phyloP scores from a whole-genome alignment of 2,113 vertebrate species.

The Phaethon lepturus region DNA sequence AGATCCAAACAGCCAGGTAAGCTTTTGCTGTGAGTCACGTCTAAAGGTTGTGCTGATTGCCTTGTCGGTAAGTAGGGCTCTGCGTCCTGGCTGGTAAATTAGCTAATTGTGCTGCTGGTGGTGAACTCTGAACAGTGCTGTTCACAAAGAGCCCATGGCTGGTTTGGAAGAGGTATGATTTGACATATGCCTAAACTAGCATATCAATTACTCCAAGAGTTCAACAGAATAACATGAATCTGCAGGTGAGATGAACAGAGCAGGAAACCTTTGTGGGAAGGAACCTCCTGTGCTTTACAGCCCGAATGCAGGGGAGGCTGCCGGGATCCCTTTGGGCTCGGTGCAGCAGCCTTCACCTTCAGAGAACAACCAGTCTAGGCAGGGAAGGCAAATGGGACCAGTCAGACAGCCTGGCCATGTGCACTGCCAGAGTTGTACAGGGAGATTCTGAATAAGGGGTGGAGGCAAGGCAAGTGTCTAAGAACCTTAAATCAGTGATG shows the following conservation, averaged over 20 bases:
- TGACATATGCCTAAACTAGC: neutral
- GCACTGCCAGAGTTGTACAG: neutral
- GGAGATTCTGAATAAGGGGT: neutral
- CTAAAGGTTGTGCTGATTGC: neutral
- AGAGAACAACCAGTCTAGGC: neutral
- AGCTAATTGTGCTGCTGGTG: neutral
- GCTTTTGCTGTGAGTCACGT: neutral
- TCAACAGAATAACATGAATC: neutral
- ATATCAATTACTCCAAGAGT: neutral
- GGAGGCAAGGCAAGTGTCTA: neutral
- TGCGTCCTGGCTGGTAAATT: neutral
- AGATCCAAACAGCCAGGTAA: conserved; percentile 97
- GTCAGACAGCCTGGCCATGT: accelerated
- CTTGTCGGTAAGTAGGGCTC: neutral
- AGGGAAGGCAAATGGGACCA: neutral
- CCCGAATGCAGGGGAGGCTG: neutral
- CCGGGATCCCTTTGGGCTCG: neutral
- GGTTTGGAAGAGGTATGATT: neutral
- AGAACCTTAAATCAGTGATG: accelerated
- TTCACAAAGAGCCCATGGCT: neutral
- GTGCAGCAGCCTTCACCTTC: neutral
- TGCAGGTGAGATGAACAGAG: neutral
- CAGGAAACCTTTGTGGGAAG: neutral
- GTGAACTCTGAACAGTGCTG: neutral
- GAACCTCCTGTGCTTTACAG: neutral